Evolutionary conservation across 2,888 invertebrate genomes (phyloP).

Genomic region (Cinara cedri): DNA sequence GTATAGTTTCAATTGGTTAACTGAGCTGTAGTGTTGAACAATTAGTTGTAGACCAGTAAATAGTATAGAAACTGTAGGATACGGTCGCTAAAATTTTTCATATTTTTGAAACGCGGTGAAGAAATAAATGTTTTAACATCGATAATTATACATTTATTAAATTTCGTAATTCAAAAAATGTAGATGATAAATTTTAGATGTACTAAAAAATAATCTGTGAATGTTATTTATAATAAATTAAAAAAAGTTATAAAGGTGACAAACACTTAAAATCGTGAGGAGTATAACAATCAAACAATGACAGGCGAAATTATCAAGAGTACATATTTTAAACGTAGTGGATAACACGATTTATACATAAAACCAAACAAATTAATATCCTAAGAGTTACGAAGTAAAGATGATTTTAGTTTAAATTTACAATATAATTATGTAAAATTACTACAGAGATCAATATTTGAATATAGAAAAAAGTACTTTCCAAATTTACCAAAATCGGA

Average conservation of each 20-base stretch:
- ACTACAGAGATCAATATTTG: background rate
- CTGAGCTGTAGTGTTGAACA: too few species aligned
- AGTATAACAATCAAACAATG: too few species aligned
- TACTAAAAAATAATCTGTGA: background rate
- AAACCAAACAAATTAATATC: background rate
- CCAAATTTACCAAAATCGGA: constrained; percentile 3
- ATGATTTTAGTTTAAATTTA: background rate
- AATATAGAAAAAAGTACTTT: background rate
- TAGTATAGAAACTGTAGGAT: too few species aligned
- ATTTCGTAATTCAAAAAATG: background rate
- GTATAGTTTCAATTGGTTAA: too few species aligned
- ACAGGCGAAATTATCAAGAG: too few species aligned
- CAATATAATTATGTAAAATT: background rate
- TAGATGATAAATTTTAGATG: background rate
- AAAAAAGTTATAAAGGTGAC: background rate
- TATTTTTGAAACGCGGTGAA: too few species aligned
- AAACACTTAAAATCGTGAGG: background rate
- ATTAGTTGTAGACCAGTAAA: too few species aligned
- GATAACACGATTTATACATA: background rate
- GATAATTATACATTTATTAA: background rate
- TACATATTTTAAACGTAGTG: background rate
- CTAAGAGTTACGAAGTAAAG: background rate
- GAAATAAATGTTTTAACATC: too few species aligned
- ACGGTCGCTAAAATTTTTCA: too few species aligned
- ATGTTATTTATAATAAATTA: background rate